These are phyloP conservation scores for Channa striata DNA, from an alignment of 2,797 vertebrate genomes.

Conservation along the genomic window DNA sequence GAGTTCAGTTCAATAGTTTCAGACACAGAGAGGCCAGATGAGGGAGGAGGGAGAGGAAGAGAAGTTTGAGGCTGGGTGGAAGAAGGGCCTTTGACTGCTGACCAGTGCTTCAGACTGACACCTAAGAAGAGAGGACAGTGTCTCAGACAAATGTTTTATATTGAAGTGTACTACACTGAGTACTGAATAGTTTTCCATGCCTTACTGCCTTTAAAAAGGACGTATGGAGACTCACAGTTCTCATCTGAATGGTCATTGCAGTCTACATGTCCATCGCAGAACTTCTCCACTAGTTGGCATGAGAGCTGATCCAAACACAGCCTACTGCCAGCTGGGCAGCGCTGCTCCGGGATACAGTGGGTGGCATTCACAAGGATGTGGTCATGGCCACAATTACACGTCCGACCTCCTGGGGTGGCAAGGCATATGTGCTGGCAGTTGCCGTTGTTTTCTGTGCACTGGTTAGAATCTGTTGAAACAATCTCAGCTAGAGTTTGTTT, in stretches of 20 bases:
- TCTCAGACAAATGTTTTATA: background rate
- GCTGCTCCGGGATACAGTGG: conserved; percentile 67
- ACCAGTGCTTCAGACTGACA: conserved; percentile 27
- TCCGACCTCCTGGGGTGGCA: conserved; percentile 83
- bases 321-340: conserved; percentile 70
- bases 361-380: conserved; percentile 68
- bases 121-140: conserved; percentile 51
- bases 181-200: background rate
- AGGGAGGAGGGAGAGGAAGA: background rate
- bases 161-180: background rate
- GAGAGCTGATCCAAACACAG: conserved; percentile 83
- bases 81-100: conserved; percentile 2
- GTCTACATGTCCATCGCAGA: conserved; percentile 84
- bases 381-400: conserved; percentile 85
- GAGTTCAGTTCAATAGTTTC: background rate
- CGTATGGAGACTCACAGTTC: conserved; percentile 81
- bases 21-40: background rate
- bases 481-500: background rate
- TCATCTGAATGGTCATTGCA: conserved; percentile 91
- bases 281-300: conserved; percentile 81
- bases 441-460: conserved; percentile 85
- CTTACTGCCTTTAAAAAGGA: background rate
- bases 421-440: conserved; percentile 91
- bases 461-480: conserved; percentile 82
- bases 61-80: conserved; percentile 9